These are phyloP conservation scores for Helicoverpa zea DNA, from an alignment of 1,140 invertebrate genomes.

Conservation along the genomic window DNA sequence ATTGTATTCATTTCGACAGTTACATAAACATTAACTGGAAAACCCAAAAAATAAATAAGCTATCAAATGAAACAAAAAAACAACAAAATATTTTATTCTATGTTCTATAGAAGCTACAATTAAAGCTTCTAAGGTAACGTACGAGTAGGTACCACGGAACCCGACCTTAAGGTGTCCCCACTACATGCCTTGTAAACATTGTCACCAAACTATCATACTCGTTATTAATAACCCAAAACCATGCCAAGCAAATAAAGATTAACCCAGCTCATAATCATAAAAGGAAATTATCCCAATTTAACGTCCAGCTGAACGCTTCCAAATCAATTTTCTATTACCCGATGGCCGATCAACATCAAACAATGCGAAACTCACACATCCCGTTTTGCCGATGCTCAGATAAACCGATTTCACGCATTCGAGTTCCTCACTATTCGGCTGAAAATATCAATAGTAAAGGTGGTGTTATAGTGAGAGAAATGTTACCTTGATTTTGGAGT, in stretches of 20 bases:
- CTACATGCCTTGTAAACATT: too few relatives aligned
- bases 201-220: too few relatives aligned
- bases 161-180: too few relatives aligned
- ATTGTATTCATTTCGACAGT: too few relatives aligned
- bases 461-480: neutral
- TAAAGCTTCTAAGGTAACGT: too few relatives aligned
- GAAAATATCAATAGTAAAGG: slow-evolving; percentile 8
- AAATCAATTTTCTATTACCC: slow-evolving; percentile 37
- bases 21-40: too few relatives aligned
- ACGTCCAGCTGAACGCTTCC: neutral
- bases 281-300: neutral
- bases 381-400: slow-evolving; percentile 8
- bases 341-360: slow-evolving; percentile 24
- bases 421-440: neutral
- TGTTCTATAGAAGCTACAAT: too few relatives aligned
- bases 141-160: too few relatives aligned
- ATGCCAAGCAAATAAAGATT: neutral
- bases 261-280: neutral
- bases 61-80: too few relatives aligned
- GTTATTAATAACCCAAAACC: neutral
- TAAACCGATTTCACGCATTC: slow-evolving; percentile 39
- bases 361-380: slow-evolving; percentile 33
- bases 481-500: too few relatives aligned
- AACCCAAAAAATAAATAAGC: too few relatives aligned
- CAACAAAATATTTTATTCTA: too few relatives aligned